Evolutionary conservation across 2,888 invertebrate genomes (phyloP).

Genomic region (Eledona agricola): DNA sequence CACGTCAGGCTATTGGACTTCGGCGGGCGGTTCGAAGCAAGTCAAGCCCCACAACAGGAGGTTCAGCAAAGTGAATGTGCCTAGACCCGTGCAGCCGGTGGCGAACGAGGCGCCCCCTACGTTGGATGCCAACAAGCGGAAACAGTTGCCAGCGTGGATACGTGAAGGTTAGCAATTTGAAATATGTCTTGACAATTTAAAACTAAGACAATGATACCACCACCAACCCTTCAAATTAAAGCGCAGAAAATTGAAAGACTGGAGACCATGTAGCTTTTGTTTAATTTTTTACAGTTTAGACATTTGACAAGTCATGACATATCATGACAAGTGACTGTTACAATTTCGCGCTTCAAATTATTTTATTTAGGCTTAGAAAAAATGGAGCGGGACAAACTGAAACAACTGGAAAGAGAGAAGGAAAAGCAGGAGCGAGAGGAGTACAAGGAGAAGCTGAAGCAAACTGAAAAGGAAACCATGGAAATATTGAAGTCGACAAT

Average conservation of each 20-base stretch:
- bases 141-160: conserved; percentile 97
- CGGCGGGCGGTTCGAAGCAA: conserved; percentile 53
- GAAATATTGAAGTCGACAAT: conserved; percentile 59
- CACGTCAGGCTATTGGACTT: conserved; percentile 54
- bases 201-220: background rate
- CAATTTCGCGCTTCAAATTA: conserved; percentile 1
- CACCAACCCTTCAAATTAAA: too few relatives aligned
- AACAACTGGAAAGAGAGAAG: conserved; percentile 82
- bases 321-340: background rate
- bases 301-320: background rate
- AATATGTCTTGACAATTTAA: background rate
- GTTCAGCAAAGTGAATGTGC: conserved; percentile 61
- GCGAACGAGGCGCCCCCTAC: conserved; percentile 49
- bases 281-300: too few relatives aligned
- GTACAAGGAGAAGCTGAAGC: conserved; percentile 64
- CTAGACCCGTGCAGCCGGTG: conserved; percentile 47
- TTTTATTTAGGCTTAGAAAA: conserved; percentile 83
- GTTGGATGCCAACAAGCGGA: conserved; percentile 84
- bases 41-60: conserved; percentile 61
- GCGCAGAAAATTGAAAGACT: too few relatives aligned
- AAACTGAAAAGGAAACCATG: conserved; percentile 66
- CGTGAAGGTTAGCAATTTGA: conserved; percentile 75
- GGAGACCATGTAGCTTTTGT: too few relatives aligned
- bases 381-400: conserved; percentile 94
- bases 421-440: conserved; percentile 72